Evolutionary conservation across 2,888 invertebrate genomes (phyloP).

Genomic region (Eudemis profundana): DNA sequence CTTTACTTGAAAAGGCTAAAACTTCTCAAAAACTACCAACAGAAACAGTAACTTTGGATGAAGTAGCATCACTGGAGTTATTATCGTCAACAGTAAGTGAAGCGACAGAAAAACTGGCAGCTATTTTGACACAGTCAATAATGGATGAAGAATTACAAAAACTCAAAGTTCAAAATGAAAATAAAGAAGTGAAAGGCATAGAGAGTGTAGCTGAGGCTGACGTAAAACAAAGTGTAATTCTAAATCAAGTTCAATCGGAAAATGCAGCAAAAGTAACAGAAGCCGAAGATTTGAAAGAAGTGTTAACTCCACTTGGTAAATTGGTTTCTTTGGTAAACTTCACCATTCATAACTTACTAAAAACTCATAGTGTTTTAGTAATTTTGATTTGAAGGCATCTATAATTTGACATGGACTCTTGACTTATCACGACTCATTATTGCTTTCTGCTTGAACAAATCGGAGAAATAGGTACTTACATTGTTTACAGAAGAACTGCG

Average conservation of each 20-base stretch:
- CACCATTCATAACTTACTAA: slow-evolving; percentile 16
- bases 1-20: background rate
- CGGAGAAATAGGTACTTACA: too few species aligned
- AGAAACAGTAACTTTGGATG: slow-evolving; percentile 15
- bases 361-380: background rate
- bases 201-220: background rate
- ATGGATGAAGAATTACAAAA: slow-evolving; percentile 32
- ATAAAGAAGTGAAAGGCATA: background rate
- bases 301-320: slow-evolving; percentile 40
- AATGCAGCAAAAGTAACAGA: background rate
- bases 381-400: slow-evolving; percentile 3
- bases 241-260: background rate
- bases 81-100: slow-evolving; percentile 32
- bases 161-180: slow-evolving; percentile 6
- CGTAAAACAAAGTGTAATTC: background rate
- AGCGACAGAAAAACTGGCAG: slow-evolving; percentile 35
- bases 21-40: background rate
- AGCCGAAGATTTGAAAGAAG: background rate
- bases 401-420: slow-evolving; percentile 15
- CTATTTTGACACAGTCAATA: slow-evolving; percentile 37
- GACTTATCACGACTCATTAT: slow-evolving; percentile 1
- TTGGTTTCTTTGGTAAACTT: slow-evolving; percentile 6
- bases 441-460: background rate
- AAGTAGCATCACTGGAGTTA: slow-evolving; percentile 27
- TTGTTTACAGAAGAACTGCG: too few species aligned